Percentiles rank a stretch among this genome's conserved stretches.
Conservation (phyloP, 1,140 invertebrate species). For the Ceratina australensis region DNA sequence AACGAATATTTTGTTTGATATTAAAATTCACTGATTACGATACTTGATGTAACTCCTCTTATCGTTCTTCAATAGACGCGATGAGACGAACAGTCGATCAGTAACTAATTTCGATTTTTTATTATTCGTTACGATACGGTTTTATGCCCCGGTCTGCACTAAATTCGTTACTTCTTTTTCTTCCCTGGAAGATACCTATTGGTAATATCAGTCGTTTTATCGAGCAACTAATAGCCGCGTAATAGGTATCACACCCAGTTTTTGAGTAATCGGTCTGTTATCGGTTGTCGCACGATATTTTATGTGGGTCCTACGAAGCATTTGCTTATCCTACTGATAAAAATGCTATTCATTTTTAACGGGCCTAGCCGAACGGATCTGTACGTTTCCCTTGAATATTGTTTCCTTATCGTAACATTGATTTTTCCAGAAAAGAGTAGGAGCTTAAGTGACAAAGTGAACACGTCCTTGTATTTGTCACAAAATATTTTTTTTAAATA, state of each 20-base stretch:
- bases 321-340: slow-evolving; percentile 56
- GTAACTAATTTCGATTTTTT: too few species aligned
- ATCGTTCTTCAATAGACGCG: too few species aligned
- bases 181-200: slow-evolving; percentile 30
- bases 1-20: too few species aligned
- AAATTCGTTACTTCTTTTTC: background rate
- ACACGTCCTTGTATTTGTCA: background rate
- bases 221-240: slow-evolving; percentile 56
- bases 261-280: slow-evolving; percentile 56
- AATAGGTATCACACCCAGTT: slow-evolving; percentile 61
- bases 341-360: slow-evolving; percentile 29
- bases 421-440: background rate
- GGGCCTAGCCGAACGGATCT: background rate
- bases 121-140: background rate
- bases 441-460: background rate
- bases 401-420: slow-evolving; percentile 3
- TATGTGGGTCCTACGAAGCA: slow-evolving; percentile 43
- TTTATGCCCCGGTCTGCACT: background rate
- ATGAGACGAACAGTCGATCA: too few species aligned
- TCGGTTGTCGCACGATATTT: slow-evolving; percentile 43
- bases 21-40: too few species aligned
- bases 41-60: too few species aligned
- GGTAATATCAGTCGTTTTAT: slow-evolving; percentile 47
- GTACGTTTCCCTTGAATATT: slow-evolving; percentile 20
- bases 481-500: background rate